A percentile compares a stretch with the other conserved stretches of the same genome.
phyloP scores from a whole-genome alignment of 2,888 invertebrate species.

The Lamellibrachia columna region DNA sequence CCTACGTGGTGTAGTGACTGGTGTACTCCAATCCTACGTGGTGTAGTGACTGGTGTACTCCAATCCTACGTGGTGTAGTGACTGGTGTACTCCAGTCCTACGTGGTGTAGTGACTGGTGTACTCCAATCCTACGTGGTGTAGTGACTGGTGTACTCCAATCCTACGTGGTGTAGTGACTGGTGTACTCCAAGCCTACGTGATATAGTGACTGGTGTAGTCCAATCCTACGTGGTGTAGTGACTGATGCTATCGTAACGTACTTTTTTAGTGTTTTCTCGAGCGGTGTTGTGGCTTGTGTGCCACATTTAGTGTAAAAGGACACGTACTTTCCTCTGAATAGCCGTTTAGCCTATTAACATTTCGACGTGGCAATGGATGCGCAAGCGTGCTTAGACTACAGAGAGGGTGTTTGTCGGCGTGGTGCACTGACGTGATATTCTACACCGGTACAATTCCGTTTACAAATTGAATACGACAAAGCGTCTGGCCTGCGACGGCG shows the following conservation, averaged over 20 bases:
- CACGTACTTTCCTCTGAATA: not conserved
- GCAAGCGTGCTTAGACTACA: not conserved
- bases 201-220: too few species aligned
- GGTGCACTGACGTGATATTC: not conserved
- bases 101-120: too few species aligned
- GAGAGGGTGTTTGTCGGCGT: not conserved
- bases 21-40: too few species aligned
- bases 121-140: too few species aligned
- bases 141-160: too few species aligned
- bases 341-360: not conserved
- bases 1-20: too few species aligned
- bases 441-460: not conserved
- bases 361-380: slow-evolving; percentile 1
- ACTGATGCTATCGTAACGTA: not conserved
- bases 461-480: slow-evolving; percentile 5
- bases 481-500: not conserved
- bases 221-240: too few species aligned
- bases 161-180: too few species aligned
- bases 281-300: not conserved
- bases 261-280: not conserved
- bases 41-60: too few species aligned
- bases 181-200: too few species aligned
- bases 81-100: too few species aligned
- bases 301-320: not conserved
- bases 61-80: too few species aligned